These are phyloP conservation scores for Arctia plantaginis DNA, from an alignment of 2,888 invertebrate species.

Conservation along the genomic window DNA sequence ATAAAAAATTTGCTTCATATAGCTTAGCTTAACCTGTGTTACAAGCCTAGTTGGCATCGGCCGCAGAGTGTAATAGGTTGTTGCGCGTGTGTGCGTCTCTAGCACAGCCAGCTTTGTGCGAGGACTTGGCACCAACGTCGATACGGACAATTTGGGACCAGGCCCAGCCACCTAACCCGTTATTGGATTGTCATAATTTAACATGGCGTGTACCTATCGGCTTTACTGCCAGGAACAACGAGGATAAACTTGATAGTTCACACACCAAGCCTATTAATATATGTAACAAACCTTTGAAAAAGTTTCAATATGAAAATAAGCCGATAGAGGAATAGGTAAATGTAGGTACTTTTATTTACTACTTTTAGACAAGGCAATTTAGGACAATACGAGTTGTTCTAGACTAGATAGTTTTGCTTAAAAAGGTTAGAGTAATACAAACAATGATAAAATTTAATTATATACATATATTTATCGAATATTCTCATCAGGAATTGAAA, in stretches of 20 bases:
- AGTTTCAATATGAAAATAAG: slow-evolving; percentile 9
- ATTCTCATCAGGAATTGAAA: background rate
- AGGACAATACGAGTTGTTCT: background rate
- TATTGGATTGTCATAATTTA: slow-evolving; percentile 85
- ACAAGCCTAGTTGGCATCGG: slow-evolving; percentile 43
- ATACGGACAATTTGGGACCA: slow-evolving; percentile 80
- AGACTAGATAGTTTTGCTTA: background rate
- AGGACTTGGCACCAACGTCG: slow-evolving; percentile 77
- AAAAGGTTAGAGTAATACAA: background rate
- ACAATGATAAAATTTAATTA: background rate
- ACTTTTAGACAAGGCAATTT: background rate
- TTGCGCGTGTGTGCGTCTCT: slow-evolving; percentile 49
- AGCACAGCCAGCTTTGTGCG: slow-evolving; percentile 59
- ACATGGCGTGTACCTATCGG: slow-evolving; percentile 73
- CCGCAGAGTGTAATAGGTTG: slow-evolving; percentile 33
- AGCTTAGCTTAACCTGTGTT: slow-evolving; percentile 27
- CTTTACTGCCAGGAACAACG: slow-evolving; percentile 69
- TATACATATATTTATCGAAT: background rate
- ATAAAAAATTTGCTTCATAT: slow-evolving; percentile 8
- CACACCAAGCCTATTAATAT: slow-evolving; percentile 62
- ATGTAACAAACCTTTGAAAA: slow-evolving; percentile 42
- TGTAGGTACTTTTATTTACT: background rate
- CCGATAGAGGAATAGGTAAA: slow-evolving; percentile 6
- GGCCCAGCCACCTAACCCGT: slow-evolving; percentile 77
- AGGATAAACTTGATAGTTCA: slow-evolving; percentile 67